Percentiles rank a stretch among this genome's conserved stretches.
Evolutionary conservation across 2,888 invertebrate genomes (phyloP).

Genomic region (Dromius quadrimaculatus): DNA sequence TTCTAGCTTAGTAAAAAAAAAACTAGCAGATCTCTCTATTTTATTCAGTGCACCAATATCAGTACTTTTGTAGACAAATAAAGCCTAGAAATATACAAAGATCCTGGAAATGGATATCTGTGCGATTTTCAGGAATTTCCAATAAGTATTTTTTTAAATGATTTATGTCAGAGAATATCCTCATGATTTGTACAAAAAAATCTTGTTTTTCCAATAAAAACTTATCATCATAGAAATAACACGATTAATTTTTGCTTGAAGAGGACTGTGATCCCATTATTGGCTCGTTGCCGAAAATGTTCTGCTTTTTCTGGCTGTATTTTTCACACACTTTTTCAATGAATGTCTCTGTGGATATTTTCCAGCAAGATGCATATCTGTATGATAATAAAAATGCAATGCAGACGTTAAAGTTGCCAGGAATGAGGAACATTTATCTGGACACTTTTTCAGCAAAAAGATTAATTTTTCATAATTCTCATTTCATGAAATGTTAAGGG

Average conservation of each 20-base stretch:
- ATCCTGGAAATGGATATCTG: too few species aligned
- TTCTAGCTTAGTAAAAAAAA: too few species aligned
- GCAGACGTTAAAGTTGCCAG: constrained; percentile 5
- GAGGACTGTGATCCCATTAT: background rate
- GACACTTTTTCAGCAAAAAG: background rate
- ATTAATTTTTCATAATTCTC: too few species aligned
- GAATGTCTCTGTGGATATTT: constrained; percentile 5
- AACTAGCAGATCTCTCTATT: too few species aligned
- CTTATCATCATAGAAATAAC: constrained; percentile 6
- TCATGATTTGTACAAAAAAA: too few species aligned
- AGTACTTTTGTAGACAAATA: too few species aligned
- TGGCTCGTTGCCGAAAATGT: constrained; percentile 23
- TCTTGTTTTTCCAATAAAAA: background rate
- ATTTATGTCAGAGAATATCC: too few species aligned
- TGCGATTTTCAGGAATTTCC: too few species aligned
- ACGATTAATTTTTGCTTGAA: constrained; percentile 19
- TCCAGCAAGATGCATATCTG: constrained; percentile 17
- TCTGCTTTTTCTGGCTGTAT: constrained; percentile 7
- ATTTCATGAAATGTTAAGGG: too few species aligned
- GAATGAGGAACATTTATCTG: background rate
- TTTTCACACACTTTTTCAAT: constrained; percentile 2
- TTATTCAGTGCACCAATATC: too few species aligned
- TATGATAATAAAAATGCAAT: background rate
- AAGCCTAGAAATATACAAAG: too few species aligned
- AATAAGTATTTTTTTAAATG: too few species aligned